Percentiles rank a stretch among this genome's conserved stretches.
Conservation (phyloP, 2,797 vertebrate species). For the Kryptolebias ocellatus region DNA sequence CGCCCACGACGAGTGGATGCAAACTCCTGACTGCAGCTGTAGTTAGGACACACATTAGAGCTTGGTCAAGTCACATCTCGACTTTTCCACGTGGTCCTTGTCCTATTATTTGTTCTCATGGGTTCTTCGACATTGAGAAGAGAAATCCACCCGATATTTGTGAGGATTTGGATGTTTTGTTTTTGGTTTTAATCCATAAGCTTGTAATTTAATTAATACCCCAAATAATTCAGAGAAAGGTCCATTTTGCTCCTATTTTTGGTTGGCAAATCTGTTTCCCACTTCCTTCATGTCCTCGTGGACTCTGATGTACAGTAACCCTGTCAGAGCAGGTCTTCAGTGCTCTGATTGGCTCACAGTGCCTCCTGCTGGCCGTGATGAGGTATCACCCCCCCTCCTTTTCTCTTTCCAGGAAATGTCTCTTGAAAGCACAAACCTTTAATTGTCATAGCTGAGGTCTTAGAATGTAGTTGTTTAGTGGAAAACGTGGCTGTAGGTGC, state of each 20-base stretch:
- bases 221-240: conserved; percentile 20
- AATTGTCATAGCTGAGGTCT: conserved; percentile 41
- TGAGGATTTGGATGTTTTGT: conserved; percentile 31
- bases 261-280: conserved; percentile 17
- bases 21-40: too few relatives aligned
- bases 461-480: conserved; percentile 38
- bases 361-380: conserved; percentile 60
- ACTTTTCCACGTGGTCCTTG: conserved; percentile 25
- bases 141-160: conserved; percentile 1
- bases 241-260: conserved; percentile 8
- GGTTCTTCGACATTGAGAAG: conserved; percentile 20
- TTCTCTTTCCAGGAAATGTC: conserved; percentile 65
- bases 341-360: conserved; percentile 50
- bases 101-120: conserved; percentile 20
- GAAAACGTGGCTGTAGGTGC: conserved; percentile 52
- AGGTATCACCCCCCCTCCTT: conserved; percentile 58
- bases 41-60: conserved; percentile 29
- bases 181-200: conserved; percentile 21
- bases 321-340: conserved; percentile 56
- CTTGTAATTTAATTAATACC: conserved; percentile 19
- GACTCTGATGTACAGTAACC: conserved; percentile 55
- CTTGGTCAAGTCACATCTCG: conserved; percentile 18
- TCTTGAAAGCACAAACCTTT: conserved; percentile 82
- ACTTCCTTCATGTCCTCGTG: conserved; percentile 48
- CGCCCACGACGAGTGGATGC: too few relatives aligned